Evolutionary conservation across 2,888 invertebrate genomes (phyloP), one percentile per base, ranked within the genome.

Genomic region (Noctua janthe): DNA sequence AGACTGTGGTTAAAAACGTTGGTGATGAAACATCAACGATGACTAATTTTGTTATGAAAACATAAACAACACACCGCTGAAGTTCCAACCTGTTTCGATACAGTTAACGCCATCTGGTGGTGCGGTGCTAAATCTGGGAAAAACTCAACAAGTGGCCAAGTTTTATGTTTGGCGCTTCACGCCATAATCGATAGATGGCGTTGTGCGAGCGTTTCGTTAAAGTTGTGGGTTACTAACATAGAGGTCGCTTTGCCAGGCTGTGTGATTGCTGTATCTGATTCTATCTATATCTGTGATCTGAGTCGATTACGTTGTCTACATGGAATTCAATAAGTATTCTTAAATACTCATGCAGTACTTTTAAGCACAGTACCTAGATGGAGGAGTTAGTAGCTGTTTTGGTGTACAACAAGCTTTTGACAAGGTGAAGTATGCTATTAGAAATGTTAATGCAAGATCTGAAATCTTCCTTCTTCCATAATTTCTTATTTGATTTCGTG

Each of bases 101-200:
- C 82, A 39, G 47, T 20, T 23, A 62, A 49, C 87, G 90, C 88
- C 90, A 86, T 79, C 88, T 88, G 20, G 23, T 43, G 64, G 8
- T 10, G 1, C 10, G 0, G 7, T n/a, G 8, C 13, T 29, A 51
- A 69, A 73, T 39, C 2, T 43, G 13, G 3, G 29, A 15, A 29
- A 75, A 29, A 11, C 43, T 67, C 20, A 54, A 51, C 17, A 49
- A 20, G 56, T 23, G 39, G 23, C 15, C 13, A 54, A 62, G 43
- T 66, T 56, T 49, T 23, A 51, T 56, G 7, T 29, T 39, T 13
- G 29, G 39, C n/a, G n/a, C 4, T 76, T 67, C 66, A 11, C 7
- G 2, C 13, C 0, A 17, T 49, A 20, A 35, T 66, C n/a, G 13
- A 10, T 66, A 88, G 88, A 81, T 89, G 88, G 88, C 88, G 90